Evolutionary conservation across 2,797 vertebrate species (phyloP), one percentile per base, ranked within the genome.

Genomic region (Trematomus bernacchii): DNA sequence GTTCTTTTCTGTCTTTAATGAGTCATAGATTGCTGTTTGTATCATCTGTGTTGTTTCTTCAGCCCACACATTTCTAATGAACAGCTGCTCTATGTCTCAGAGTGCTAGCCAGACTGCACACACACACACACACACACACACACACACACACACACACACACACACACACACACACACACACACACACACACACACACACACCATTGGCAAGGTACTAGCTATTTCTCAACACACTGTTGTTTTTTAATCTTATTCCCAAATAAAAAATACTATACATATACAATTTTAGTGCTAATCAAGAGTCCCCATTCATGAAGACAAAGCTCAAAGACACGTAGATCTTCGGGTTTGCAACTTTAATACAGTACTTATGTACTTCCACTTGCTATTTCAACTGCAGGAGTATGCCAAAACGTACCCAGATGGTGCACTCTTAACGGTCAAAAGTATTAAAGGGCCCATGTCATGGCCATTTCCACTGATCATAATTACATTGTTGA

Each of bases 41-140:
- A 76, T 83, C 23, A 1, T 80, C 63, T 64, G 75, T 84, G 81
- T 80, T 86, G 74, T 90, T 88, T 85, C 77, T 79, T 69, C 71
- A 71, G 23, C 79, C 90, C 78, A 88, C 89, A 92, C 87, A 62
- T 91, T 86, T 88, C 85, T 91, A 91, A 91, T 89, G 85, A 92
- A 85, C 89, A 92, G 86, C 89, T 92, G 91, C 82, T 89, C 81
- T 71, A 43, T 3, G 6, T 71, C 60, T 70, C 66, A n/a, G n/a
- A 66, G 66, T 53, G 75, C 67, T 30, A 79, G 76, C 57, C 50
- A 51, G 47, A 13, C 51, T 27, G 58, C 44, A 19, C 54, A 51
- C 54, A 21, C 37, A 27, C 23, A 33, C 33, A 7, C 33, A 33
- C 33, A 27, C 23, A 33, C 33, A 7, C 33, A 33, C 33, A 27